phyloP scores from a whole-genome alignment of 2,888 invertebrate species.

The Tipula unca region DNA sequence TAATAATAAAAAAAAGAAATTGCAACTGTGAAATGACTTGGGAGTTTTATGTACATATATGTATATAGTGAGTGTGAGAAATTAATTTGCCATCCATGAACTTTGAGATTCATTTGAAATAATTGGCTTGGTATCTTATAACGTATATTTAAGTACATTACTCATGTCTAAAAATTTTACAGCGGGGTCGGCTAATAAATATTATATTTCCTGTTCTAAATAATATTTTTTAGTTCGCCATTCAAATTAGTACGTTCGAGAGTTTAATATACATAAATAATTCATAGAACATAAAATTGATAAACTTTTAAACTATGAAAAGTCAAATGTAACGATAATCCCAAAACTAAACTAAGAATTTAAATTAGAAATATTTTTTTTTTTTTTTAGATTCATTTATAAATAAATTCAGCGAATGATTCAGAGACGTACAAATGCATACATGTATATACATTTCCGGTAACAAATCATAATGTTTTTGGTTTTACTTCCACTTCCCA shows the following conservation, averaged over 20 bases:
- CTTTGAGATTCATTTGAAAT: background rate
- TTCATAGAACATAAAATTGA: background rate
- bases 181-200: background rate
- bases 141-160: background rate
- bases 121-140: background rate
- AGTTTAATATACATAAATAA: background rate
- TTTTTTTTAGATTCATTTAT: background rate
- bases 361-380: background rate
- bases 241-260: background rate
- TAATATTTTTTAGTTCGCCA: background rate
- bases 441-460: background rate
- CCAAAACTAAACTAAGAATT: background rate
- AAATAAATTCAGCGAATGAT: background rate
- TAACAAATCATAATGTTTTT: background rate
- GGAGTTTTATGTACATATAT: background rate
- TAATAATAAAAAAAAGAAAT: background rate
- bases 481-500: background rate
- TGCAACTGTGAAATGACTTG: background rate
- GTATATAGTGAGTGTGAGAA: background rate
- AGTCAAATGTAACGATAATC: background rate
- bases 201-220: background rate
- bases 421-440: no score
- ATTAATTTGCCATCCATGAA: background rate
- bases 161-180: no score
- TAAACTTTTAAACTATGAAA: background rate